Conservation (phyloP, 1,140 invertebrate genomes). For the Drosophila nannoptera region DNA sequence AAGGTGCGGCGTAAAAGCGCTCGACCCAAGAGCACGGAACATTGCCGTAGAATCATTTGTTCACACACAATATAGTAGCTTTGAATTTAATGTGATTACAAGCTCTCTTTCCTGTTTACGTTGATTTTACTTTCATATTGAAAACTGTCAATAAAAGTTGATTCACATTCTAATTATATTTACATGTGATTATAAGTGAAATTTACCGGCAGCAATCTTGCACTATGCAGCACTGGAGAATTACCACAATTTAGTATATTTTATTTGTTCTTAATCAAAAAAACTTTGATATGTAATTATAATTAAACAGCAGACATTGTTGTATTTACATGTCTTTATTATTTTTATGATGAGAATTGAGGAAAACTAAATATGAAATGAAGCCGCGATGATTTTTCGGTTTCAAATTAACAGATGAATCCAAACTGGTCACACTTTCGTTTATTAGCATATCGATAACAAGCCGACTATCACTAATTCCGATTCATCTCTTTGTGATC, state of each 20-base stretch:
- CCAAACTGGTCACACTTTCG: conserved; percentile 15
- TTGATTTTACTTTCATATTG: conserved; percentile 2
- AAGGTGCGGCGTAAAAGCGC: not conserved
- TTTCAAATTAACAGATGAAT: not conserved
- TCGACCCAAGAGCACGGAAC: not conserved
- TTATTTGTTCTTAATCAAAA: not conserved
- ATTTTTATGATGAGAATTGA: not conserved
- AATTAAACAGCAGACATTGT: not conserved
- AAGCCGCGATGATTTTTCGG: not conserved
- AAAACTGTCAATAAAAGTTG: not conserved
- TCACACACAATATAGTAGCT: not conserved
- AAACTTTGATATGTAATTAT: too few species aligned
- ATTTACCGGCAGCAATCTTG: conserved; percentile 16
- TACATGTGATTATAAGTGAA: conserved; percentile 21
- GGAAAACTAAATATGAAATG: not conserved
- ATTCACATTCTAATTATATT: not conserved
- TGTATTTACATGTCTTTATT: too few species aligned
- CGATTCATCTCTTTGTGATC: conserved; percentile 11
- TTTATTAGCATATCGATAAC: conserved; percentile 14
- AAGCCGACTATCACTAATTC: not conserved
- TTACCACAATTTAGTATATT: not conserved
- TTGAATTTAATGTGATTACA: not conserved
- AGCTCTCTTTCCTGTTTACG: too few species aligned
- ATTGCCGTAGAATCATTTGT: conserved; percentile 19
- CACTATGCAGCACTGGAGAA: not conserved